Evolutionary conservation across 2,113 vertebrate species (phyloP).

Genomic region (Centrocercus urophasianus): DNA sequence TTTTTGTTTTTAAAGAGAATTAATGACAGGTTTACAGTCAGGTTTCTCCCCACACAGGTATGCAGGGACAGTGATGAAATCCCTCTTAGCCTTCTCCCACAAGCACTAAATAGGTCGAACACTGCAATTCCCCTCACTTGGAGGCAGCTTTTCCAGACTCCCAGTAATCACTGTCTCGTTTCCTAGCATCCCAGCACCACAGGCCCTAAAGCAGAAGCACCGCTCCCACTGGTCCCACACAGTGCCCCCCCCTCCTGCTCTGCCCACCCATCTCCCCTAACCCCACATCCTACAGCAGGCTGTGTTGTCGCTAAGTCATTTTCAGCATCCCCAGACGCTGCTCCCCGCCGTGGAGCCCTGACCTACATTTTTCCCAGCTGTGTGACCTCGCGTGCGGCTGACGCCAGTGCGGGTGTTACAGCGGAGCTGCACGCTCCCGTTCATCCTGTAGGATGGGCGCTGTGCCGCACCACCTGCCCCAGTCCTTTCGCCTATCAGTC

Average conservation of each 20-base stretch:
- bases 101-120: background rate
- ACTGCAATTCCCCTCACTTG: slow-evolving; percentile 38
- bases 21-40: background rate
- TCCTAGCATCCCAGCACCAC: background rate
- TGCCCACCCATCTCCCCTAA: background rate
- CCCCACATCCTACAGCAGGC: background rate
- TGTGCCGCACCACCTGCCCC: background rate
- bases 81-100: background rate
- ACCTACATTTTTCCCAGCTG: slow-evolving; percentile 62
- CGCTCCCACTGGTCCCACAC: background rate
- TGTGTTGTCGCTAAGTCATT: slow-evolving; percentile 23
- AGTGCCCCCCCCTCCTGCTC: background rate
- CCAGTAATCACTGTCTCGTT: slow-evolving; percentile 6
- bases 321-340: slow-evolving; percentile 34
- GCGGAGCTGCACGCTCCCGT: fast-evolving
- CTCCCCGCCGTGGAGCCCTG: background rate
- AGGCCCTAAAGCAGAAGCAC: background rate
- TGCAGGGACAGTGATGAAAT: background rate
- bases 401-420: background rate
- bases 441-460: background rate
- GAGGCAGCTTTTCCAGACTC: slow-evolving; percentile 44
- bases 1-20: background rate
- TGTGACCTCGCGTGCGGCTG: background rate
- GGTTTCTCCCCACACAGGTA: slow-evolving; percentile 29
- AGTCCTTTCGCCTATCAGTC: background rate